Evolutionary conservation across 2,113 vertebrate species (phyloP).

Genomic region (Arenaria interpres): DNA sequence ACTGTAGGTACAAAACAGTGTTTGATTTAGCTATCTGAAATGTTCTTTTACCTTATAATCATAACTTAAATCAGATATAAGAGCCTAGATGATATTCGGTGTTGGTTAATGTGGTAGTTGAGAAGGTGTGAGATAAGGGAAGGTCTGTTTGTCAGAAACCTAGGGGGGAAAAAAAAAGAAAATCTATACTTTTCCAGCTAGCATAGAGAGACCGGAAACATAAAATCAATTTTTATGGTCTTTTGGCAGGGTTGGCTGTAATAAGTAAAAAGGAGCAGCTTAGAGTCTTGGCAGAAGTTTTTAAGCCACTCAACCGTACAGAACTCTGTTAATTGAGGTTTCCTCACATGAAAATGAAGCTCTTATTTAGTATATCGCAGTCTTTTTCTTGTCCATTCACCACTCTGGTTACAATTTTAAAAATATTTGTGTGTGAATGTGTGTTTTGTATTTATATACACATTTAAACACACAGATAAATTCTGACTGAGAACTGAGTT

Average conservation of each 20-base stretch:
- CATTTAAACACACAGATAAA: background rate
- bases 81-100: background rate
- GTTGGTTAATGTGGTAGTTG: background rate
- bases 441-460: background rate
- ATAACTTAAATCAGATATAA: background rate
- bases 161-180: background rate
- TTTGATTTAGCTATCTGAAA: background rate
- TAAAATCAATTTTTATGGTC: constrained; percentile 59
- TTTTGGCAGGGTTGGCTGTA: constrained; percentile 35
- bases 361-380: background rate
- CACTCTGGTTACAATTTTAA: background rate
- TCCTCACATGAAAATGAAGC: constrained; percentile 2
- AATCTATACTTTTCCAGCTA: constrained; percentile 54
- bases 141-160: constrained; percentile 47
- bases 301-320: constrained; percentile 19
- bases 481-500: background rate
- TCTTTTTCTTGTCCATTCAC: background rate
- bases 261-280: constrained; percentile 48
- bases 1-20: background rate
- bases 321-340: constrained; percentile 38
- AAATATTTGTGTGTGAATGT: background rate
- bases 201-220: constrained; percentile 30
- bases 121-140: constrained; percentile 32
- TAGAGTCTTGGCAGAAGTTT: constrained; percentile 47
- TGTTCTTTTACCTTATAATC: background rate